These are phyloP conservation scores for Diabrotica balteata DNA, from an alignment of 2,888 invertebrate species.

Conservation along the genomic window DNA sequence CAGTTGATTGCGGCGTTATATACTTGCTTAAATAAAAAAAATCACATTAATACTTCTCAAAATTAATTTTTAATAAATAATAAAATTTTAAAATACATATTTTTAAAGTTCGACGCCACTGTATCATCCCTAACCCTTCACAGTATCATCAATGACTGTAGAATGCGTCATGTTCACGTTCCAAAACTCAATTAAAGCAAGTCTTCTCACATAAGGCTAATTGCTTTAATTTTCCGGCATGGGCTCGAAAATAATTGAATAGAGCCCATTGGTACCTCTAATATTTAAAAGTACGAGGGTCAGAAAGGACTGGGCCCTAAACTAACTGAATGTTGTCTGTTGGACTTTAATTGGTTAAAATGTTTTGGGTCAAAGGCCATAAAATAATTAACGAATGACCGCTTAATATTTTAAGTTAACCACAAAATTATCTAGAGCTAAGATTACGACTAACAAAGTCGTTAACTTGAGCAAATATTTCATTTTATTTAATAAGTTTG, in stretches of 20 bases:
- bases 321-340: neutral
- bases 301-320: neutral
- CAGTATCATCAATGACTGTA: neutral
- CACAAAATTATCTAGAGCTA: too few relatives aligned
- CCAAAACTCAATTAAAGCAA: neutral
- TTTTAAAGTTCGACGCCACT: neutral
- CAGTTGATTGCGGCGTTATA: too few relatives aligned
- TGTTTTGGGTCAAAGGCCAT: neutral
- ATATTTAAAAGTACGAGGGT: slow-evolving; percentile 3
- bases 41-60: too few relatives aligned
- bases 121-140: neutral
- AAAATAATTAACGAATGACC: neutral
- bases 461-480: too few relatives aligned
- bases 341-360: neutral
- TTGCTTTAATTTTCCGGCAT: slow-evolving; percentile 2
- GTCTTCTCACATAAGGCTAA: slow-evolving; percentile 1
- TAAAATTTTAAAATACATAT: too few relatives aligned
- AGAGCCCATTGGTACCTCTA: neutral
- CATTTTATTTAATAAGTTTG: too few relatives aligned
- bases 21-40: too few relatives aligned
- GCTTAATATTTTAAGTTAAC: too few relatives aligned
- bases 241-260: slow-evolving; percentile 1
- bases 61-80: too few relatives aligned
- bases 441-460: too few relatives aligned
- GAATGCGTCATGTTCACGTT: neutral